Percentiles rank a stretch among this genome's conserved stretches.
phyloP scores from a whole-genome alignment of 2,888 invertebrate genomes.

The Elegia similella region DNA sequence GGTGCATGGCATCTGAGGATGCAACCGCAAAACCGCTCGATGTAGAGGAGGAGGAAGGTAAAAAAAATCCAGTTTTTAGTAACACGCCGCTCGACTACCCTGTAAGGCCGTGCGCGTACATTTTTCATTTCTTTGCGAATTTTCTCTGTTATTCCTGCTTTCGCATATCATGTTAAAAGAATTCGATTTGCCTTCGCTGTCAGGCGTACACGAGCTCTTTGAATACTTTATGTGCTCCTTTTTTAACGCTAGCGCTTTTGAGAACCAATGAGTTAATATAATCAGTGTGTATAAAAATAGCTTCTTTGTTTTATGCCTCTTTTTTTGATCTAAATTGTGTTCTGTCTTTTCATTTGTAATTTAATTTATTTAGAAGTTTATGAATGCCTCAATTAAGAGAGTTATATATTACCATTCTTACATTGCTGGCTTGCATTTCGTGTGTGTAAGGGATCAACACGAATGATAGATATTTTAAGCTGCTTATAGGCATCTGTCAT shows the following conservation, averaged over 20 bases:
- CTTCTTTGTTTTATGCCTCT: not conserved
- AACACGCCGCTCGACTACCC: not conserved
- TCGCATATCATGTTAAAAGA: conserved; percentile 22
- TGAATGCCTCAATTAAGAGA: too few species aligned
- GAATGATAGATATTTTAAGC: too few species aligned
- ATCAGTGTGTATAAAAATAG: conserved; percentile 4
- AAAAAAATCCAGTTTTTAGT: not conserved
- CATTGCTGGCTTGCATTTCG: too few species aligned
- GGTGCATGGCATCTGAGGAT: too few species aligned
- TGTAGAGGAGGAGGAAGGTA: not conserved
- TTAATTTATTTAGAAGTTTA: too few species aligned
- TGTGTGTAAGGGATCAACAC: too few species aligned
- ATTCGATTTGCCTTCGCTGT: conserved; percentile 23
- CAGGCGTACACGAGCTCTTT: conserved; percentile 21
- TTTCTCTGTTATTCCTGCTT: conserved; percentile 20
- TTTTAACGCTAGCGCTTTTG: conserved; percentile 4
- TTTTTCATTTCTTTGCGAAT: conserved; percentile 15
- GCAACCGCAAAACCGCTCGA: not conserved
- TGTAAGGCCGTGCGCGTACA: conserved; percentile 8
- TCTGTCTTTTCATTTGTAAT: too few species aligned
- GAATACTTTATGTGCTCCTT: conserved; percentile 24
- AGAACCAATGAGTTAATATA: conserved; percentile 4
- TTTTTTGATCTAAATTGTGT: not conserved
- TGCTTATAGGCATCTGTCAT: too few species aligned
- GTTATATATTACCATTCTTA: too few species aligned